These are phyloP conservation scores for Benitochromis conjunctus DNA, from an alignment of 2,113 vertebrate genomes.

Conservation along the genomic window DNA sequence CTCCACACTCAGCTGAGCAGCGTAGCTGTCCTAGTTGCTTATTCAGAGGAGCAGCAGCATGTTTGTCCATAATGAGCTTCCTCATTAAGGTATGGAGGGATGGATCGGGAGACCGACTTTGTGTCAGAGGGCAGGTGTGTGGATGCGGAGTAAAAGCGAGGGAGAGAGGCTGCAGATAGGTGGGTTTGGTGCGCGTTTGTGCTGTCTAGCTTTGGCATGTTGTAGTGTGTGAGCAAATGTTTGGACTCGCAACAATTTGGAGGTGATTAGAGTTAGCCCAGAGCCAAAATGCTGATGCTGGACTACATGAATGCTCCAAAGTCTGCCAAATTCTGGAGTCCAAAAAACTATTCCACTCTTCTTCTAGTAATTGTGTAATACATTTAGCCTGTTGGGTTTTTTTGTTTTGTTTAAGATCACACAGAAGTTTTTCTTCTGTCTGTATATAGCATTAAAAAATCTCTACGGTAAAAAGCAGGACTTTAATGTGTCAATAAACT, in stretches of 20 bases:
- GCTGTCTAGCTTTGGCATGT: not conserved
- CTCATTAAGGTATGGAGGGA: slow-evolving; percentile 61
- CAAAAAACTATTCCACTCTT: not conserved
- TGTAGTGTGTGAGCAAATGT: not conserved
- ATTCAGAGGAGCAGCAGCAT: slow-evolving; percentile 58
- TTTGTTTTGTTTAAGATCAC: not conserved
- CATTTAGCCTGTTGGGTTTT: not conserved
- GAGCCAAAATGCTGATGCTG: not conserved
- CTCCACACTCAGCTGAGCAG: slow-evolving; percentile 17
- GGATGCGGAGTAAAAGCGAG: not conserved
- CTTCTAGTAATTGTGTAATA: not conserved
- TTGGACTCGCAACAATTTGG: not conserved
- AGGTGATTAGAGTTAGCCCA: not conserved
- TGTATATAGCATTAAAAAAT: not conserved
- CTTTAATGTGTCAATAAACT: not conserved
- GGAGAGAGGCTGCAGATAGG: not conserved
- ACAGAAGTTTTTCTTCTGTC: not conserved
- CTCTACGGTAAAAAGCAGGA: not conserved
- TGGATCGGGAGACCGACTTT: not conserved
- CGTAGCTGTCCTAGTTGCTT: slow-evolving; percentile 31
- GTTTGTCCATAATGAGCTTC: slow-evolving; percentile 67
- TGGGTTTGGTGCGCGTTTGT: not conserved
- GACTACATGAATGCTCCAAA: not conserved
- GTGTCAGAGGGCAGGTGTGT: slow-evolving; percentile 38
- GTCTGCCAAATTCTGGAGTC: not conserved